Evolutionary conservation across 2,888 invertebrate genomes (phyloP), one percentile per base, ranked within the genome.

Genomic region (Coecobrya sp.): DNA sequence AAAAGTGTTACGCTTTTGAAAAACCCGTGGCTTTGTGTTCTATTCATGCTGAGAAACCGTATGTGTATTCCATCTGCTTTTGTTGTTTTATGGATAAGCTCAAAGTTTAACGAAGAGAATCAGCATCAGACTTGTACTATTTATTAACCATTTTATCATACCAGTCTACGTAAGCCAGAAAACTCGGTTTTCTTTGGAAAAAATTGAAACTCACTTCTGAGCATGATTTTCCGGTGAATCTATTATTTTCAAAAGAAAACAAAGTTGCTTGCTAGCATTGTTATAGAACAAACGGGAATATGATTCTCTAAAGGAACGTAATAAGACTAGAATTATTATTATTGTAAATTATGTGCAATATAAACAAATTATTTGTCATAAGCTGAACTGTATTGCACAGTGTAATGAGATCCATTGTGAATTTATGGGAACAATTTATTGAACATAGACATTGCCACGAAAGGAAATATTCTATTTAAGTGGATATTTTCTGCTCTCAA

Each of bases 31-130:
- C 27, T 65, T 65, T 65, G 25, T 70, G 27, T 70, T 7, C 30
- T 7, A n/a, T n/a, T 70, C 70, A 30, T 70, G 70, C 70, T 70
- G 70, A 27, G 70, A 70, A n/a, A 70, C 1, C 36, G 7, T 13
- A n/a, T n/a, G n/a, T 36, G 70, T 36, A 13, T 36, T 70, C 70
- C 30, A 3, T 70, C n/a, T 36, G 30, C 27, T 70, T 27, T 36
- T 36, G 70, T 70, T 70, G 70, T 70, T 70, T 70, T 36, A 70
- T 70, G 36, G 70, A 70, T 36, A n/a, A 5, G 70, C 30, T 30
- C 7, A 22, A 27, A 27, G 16, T 16, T 13, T 36, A 27, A 70
- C 3, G 36, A 22, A 65, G 4, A 65, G 52, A 65, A 65, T 8
- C 5, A 36, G 36, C 27, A 70, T n/a, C n/a, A 70, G n/a, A 65